Evolutionary conservation across 2,113 vertebrate genomes (phyloP).

Genomic region (Heteronetta atricapilla): DNA sequence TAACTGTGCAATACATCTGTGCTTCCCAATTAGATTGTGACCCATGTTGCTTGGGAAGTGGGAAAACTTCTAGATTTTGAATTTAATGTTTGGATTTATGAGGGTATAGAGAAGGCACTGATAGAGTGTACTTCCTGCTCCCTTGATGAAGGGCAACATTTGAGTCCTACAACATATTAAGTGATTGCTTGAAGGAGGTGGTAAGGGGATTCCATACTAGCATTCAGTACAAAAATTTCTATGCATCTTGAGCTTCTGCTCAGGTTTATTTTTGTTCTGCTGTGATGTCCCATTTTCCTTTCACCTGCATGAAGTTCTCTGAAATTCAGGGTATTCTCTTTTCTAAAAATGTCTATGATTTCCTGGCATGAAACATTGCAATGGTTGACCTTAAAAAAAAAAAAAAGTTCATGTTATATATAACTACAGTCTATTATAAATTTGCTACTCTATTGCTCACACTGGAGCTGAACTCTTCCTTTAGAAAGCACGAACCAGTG

Average conservation of each 20-base stretch:
- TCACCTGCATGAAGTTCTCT: neutral
- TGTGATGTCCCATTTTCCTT: conserved; percentile 34
- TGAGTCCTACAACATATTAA: neutral
- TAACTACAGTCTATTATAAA: conserved; percentile 40
- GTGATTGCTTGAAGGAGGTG: neutral
- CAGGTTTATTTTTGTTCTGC: conserved; percentile 56
- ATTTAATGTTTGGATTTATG: neutral
- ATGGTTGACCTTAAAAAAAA: conserved; percentile 27
- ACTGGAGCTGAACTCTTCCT: conserved; percentile 33
- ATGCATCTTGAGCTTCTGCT: conserved; percentile 2
- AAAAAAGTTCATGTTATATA: conserved; percentile 46
- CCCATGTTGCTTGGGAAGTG: conserved; percentile 24
- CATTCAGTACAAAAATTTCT: neutral
- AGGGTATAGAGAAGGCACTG: neutral
- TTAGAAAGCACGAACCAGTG: conserved; percentile 42
- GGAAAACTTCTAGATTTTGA: neutral
- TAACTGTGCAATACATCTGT: neutral
- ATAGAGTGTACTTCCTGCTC: neutral
- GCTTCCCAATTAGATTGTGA: conserved; percentile 12
- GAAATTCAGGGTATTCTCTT: conserved; percentile 39
- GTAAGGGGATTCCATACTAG: neutral
- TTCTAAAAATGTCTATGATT: conserved; percentile 29
- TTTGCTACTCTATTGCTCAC: conserved; percentile 21
- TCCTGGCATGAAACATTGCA: conserved; percentile 34
- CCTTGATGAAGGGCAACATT: neutral